These are phyloP conservation scores for Synanthedon formicaeformis DNA, from an alignment of 2,888 invertebrate species.

Conservation along the genomic window DNA sequence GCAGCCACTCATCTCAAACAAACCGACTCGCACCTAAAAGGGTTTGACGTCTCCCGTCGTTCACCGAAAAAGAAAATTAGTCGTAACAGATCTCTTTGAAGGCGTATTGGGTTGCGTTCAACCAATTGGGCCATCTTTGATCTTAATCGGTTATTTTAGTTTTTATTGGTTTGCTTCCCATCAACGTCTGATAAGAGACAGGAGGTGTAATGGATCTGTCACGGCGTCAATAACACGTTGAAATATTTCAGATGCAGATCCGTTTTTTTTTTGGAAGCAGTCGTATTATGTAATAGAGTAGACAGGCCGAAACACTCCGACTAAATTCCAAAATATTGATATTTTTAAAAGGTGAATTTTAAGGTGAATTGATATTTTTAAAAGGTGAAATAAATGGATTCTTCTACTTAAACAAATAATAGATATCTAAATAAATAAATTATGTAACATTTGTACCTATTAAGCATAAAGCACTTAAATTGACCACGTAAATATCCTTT, in stretches of 20 bases:
- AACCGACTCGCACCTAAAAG: constrained; percentile 36
- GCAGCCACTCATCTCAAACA: constrained; percentile 27
- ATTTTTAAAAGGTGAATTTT: no score
- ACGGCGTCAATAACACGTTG: constrained; percentile 4
- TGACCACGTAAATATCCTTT: no score
- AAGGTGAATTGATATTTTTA: no score
- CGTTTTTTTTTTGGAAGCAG: neutral
- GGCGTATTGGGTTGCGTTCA: constrained; percentile 36
- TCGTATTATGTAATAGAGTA: neutral
- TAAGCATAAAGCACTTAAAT: no score
- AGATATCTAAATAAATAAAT: no score
- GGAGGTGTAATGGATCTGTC: constrained; percentile 8
- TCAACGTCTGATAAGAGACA: constrained; percentile 10
- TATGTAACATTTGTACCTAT: no score
- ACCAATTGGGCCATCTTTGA: constrained; percentile 60
- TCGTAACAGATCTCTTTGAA: constrained; percentile 28
- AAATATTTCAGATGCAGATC: neutral
- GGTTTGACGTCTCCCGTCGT: constrained; percentile 48
- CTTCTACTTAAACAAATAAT: no score
- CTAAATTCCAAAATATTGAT: no score
- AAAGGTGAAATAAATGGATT: no score
- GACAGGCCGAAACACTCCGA: no score
- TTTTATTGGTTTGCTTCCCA: neutral
- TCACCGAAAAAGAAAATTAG: constrained; percentile 45
- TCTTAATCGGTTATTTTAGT: constrained; percentile 17